Percentiles rank a stretch among this genome's conserved stretches.
Conservation (phyloP, 2,797 vertebrate species). For the Echeneis naucrates region DNA sequence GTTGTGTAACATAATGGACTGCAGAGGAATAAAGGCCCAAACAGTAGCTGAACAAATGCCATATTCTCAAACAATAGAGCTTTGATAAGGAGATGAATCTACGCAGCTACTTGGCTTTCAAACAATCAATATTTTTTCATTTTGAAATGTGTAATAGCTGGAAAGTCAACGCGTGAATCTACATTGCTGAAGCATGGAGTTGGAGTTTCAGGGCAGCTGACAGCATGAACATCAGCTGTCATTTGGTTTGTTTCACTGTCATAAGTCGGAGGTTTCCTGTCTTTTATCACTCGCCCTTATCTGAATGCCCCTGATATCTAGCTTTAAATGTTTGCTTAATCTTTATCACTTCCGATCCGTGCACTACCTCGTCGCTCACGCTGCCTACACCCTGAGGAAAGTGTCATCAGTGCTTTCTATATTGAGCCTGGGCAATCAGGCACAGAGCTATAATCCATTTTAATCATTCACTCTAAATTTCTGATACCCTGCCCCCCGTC, state of each 20-base stretch:
- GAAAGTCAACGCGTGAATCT: not conserved
- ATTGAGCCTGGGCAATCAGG: conserved; percentile 44
- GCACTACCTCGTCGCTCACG: conserved; percentile 22
- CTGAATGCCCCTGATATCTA: conserved; percentile 47
- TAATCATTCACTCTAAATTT: conserved; percentile 69
- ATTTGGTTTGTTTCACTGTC: conserved; percentile 29
- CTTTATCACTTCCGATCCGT: conserved; percentile 52
- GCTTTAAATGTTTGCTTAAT: conserved; percentile 53
- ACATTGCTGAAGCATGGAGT: not conserved
- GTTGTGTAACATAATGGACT: conserved; percentile 8
- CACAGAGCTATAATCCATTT: conserved; percentile 64
- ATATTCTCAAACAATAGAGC: not conserved
- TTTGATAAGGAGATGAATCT: not conserved
- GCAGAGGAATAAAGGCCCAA: not conserved
- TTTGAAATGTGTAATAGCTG: not conserved
- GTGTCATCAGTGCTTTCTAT: conserved; percentile 27
- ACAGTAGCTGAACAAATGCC: not conserved
- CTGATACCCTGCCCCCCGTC: conserved; percentile 28
- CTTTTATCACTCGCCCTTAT: conserved; percentile 39
- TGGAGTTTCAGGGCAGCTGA: not conserved
- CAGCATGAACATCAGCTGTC: conserved; percentile 9
- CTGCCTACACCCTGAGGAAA: conserved; percentile 36
- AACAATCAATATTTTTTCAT: not conserved
- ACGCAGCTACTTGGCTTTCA: too few relatives aligned
- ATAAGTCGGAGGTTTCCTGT: conserved; percentile 6